Conservation (phyloP, 2,888 invertebrate genomes). For the Xylocampa areola region DNA sequence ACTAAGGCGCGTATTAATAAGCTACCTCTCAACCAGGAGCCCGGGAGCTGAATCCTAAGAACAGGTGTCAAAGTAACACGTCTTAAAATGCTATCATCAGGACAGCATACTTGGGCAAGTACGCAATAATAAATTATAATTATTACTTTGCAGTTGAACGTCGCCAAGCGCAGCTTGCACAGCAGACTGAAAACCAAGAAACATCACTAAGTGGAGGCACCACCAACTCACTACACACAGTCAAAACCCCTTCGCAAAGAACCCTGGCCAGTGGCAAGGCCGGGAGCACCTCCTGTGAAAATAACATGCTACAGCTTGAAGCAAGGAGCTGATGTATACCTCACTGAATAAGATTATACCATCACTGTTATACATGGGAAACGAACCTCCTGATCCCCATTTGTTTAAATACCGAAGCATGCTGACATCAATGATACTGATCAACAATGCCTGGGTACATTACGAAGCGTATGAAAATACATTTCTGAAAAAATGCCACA, state of each 20-base stretch:
- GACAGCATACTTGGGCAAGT: too few relatives aligned
- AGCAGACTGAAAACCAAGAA: constrained; percentile 17
- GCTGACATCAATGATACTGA: constrained; percentile 20
- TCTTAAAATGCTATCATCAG: too few relatives aligned
- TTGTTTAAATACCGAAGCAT: constrained; percentile 30
- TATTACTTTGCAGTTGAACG: constrained; percentile 50
- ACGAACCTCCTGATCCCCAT: constrained; percentile 27
- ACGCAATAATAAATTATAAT: neutral
- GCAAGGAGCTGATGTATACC: constrained; percentile 27
- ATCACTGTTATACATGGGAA: constrained; percentile 14
- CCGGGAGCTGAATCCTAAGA: too few relatives aligned
- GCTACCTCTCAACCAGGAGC: too few relatives aligned
- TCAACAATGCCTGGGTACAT: constrained; percentile 29
- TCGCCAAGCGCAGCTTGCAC: constrained; percentile 37
- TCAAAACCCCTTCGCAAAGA: constrained; percentile 24
- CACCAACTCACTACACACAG: constrained; percentile 5
- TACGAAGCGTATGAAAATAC: constrained; percentile 15
- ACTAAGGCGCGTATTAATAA: too few relatives aligned
- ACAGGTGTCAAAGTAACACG: too few relatives aligned
- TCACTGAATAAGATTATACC: constrained; percentile 22
- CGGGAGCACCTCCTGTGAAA: constrained; percentile 12
- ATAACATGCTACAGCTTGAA: neutral
- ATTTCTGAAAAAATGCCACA: constrained; percentile 26
- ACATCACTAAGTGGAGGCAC: neutral
- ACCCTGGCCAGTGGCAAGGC: constrained; percentile 15